Base-by-base conservation (phyloP, 2,888 invertebrate genomes). In the Bellardia bayeri region DNA sequence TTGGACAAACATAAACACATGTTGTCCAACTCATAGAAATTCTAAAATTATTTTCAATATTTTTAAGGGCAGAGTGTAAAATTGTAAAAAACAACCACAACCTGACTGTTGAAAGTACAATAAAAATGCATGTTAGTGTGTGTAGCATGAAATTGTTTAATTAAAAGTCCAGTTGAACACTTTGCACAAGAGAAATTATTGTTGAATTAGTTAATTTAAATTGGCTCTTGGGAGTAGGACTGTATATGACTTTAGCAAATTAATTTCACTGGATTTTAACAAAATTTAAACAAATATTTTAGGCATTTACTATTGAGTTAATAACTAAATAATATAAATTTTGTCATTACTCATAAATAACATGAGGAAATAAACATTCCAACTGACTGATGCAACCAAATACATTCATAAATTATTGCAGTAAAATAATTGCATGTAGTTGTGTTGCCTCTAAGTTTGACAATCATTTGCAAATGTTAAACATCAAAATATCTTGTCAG, bases 391-490 rank as follows among this genome's bases (percentile, higher is more conserved):
- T 37, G 37, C 13, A 40, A 51, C 37, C 30, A 30, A 49, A 37
- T 74, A 9, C 13, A 13, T 23, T 23, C 23, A 23, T 23, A 23
- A 23, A 23, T 66, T 45, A 49, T 61, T 16, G 1, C 5, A 58
- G 33, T 37, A 49, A 69, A 66, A 66, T 45, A 37, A 69, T 54
- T n/a, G 9, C 16, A 56, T 56, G 45, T 16, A 56, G 42, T 51
- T 78, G 33, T 64, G n/a, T 37, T 42, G 45, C 64, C 49, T 45
- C 16, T 56, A 8, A n/a, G 54, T 64, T 74, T 68, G 68, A 79
- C 84, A 79, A 58, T 79, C 79, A 82, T 74, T 66, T 74, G 49
- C 68, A 74, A 49, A 86, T 86, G 74, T 69, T 74, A 56, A 69
- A 82, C 82, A 86, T 82, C 82, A 75, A 45, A 63, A 82, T 51